Base-by-base conservation (phyloP, 2,797 vertebrate species). In the Eremophila alpestris region DNA sequence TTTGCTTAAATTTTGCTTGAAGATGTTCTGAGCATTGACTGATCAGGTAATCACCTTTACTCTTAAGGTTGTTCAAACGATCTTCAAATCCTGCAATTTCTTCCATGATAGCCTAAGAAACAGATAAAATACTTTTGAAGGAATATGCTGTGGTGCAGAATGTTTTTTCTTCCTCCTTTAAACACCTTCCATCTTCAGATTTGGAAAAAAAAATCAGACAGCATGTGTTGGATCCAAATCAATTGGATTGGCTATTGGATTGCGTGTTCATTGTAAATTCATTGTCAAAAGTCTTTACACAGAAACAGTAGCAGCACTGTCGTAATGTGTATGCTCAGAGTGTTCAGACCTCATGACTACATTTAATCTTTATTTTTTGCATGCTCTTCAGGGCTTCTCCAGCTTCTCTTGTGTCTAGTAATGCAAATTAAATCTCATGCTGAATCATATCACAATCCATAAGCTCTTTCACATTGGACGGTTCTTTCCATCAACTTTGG, bases 81-180 rank as follows among this genome's bases (percentile, higher is more conserved):
- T 99, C 99, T 98, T 99, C 99, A 97, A 99, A 99, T 60, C 98
- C 98, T 11, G 98, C 98, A 75, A 99, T 99, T 97, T 99, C 99
- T 97, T 99, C 99, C 99, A 99, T 99, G 94, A 99, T 98, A 93
- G 99, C 99, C 99, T 99, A 85, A 52, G 77, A 96, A 96, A 68
- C 1, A 77, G 22, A 56, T 40, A 70, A 87, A 92, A 76, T 26
- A 55, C 4, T 62, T 91, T 16, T 52, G 11, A 92, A 83, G 38
- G 73, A 73, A 73, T 43, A 58, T 8, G 18, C 4, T 16, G 14
- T 11, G 7, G 11, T 3, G 1, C 11, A 64, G 58, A 70, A 64
- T 0, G 1, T 6, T 49, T 46, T 51, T 40, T 23, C 5, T 29
- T 11, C 5, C 8, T 38, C 13, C 26, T 16, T 46, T 36, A 60